Conservation (phyloP, 2,888 invertebrate genomes). For the Spodoptera picta region DNA sequence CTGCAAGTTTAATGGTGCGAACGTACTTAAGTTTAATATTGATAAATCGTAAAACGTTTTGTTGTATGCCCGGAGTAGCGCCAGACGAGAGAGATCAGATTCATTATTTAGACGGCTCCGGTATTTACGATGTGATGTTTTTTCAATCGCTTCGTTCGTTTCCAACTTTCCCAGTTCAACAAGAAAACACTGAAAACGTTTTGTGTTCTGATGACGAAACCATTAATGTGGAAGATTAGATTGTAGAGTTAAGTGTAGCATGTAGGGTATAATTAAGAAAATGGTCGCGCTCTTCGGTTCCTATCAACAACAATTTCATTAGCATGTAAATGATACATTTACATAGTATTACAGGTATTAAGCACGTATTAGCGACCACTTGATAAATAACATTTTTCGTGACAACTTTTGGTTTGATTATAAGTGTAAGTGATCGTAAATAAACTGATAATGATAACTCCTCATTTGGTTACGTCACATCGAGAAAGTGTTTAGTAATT, state of each 20-base stretch:
- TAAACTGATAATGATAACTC: no score
- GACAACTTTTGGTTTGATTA: constrained; percentile 13
- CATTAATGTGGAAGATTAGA: no score
- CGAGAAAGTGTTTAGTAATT: background rate
- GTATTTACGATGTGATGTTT: constrained; percentile 2
- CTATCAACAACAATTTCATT: constrained; percentile 37
- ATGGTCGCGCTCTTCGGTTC: constrained; percentile 17
- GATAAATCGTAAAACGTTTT: constrained; percentile 14
- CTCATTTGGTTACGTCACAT: background rate
- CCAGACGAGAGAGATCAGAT: background rate
- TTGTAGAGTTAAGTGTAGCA: constrained; percentile 1
- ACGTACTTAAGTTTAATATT: constrained; percentile 10
- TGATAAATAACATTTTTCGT: constrained; percentile 13
- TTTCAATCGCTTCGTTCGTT: background rate
- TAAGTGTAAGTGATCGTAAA: constrained; percentile 7
- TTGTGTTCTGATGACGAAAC: no score
- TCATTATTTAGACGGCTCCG: constrained; percentile 5
- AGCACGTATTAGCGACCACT: constrained; percentile 20
- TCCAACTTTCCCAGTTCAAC: background rate
- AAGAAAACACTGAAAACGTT: no score
- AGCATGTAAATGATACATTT: constrained; percentile 36
- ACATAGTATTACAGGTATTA: constrained; percentile 31
- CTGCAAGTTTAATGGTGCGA: constrained; percentile 8
- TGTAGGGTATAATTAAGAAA: constrained; percentile 8
- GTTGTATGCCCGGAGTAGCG: background rate